phyloP scores from a whole-genome alignment of 2,888 invertebrate species.

The Brachynemurus nebulosus region DNA sequence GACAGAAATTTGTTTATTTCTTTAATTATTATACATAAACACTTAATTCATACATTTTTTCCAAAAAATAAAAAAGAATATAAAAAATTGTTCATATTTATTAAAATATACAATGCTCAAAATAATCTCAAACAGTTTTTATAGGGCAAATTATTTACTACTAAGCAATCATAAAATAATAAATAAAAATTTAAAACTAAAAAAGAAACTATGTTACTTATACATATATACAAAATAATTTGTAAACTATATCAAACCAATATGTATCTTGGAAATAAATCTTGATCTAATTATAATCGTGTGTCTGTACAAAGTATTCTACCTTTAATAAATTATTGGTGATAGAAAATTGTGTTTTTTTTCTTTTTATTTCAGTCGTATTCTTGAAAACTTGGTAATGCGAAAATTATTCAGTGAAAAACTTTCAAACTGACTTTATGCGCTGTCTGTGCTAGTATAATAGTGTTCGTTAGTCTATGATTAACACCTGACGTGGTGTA shows the following conservation, averaged over 20 bases:
- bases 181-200: not conserved
- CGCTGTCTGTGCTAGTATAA: too few species aligned
- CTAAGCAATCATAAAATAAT: not conserved
- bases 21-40: too few species aligned
- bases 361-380: too few species aligned
- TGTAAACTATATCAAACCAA: constrained; percentile 1
- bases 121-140: not conserved
- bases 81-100: not conserved
- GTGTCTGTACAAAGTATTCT: constrained; percentile 7
- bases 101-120: not conserved
- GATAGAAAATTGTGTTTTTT: too few species aligned
- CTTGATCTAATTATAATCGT: constrained; percentile 8
- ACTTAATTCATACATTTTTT: too few species aligned
- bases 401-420: too few species aligned
- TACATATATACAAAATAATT: not conserved
- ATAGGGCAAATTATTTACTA: not conserved
- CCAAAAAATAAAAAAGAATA: not conserved
- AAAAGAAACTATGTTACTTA: not conserved
- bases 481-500: too few species aligned
- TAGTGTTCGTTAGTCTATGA: too few species aligned
- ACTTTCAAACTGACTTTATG: too few species aligned
- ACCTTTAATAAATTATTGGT: constrained; percentile 7
- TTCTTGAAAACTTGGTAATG: too few species aligned
- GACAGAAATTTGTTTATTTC: too few species aligned
- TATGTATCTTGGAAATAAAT: constrained; percentile 2